Evolutionary conservation across 2,797 vertebrate species (phyloP).

Genomic region (Pantherophis vulpinus): DNA sequence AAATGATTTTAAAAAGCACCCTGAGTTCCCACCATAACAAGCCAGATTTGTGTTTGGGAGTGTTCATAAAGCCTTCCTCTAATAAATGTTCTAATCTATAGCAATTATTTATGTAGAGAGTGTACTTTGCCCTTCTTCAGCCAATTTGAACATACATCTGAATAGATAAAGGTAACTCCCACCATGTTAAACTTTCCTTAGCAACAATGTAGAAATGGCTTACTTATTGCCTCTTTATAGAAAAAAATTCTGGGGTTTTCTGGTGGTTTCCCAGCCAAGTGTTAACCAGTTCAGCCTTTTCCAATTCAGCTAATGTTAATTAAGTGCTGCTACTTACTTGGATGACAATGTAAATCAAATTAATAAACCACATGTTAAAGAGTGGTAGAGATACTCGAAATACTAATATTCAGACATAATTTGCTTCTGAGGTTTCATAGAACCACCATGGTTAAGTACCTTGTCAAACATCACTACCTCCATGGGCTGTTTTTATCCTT

Average conservation of each 20-base stretch:
- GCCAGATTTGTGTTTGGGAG: neutral
- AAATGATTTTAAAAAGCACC: neutral
- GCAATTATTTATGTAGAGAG: neutral
- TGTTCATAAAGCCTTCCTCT: neutral
- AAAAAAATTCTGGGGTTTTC: neutral
- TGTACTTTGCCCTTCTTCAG: neutral
- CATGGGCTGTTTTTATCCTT: neutral
- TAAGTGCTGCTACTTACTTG: neutral
- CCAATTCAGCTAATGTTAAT: neutral
- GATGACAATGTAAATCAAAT: neutral
- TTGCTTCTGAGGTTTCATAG: neutral
- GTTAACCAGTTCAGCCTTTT: neutral
- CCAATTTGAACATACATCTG: neutral
- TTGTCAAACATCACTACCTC: neutral
- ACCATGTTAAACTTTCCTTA: neutral
- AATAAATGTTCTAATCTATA: neutral
- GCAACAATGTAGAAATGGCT: neutral
- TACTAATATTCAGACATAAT: neutral
- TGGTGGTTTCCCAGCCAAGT: neutral
- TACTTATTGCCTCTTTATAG: neutral
- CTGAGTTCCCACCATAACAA: neutral
- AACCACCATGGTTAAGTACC: neutral
- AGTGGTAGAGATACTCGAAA: neutral
- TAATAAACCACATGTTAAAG: neutral
- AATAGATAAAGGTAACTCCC: neutral